Evolutionary conservation across 2,113 vertebrate species (phyloP).

Genomic region (Garra rufa): DNA sequence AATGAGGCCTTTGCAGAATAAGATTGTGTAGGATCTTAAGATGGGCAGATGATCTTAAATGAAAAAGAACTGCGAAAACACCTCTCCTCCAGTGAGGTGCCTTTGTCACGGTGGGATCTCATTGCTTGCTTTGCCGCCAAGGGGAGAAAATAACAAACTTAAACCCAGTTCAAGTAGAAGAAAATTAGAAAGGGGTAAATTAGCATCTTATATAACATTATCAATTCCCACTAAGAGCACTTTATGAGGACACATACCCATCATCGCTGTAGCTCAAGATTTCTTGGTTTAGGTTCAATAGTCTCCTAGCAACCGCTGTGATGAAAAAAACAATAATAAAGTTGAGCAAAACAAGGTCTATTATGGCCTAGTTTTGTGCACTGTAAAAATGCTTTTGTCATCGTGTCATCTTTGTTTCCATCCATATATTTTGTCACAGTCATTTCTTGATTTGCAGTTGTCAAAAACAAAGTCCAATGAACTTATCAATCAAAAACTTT

Average conservation of each 20-base stretch:
- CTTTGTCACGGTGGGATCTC: slow-evolving; percentile 1
- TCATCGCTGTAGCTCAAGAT: slow-evolving; percentile 43
- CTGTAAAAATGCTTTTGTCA: not conserved
- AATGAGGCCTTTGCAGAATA: slow-evolving; percentile 37
- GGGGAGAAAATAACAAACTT: slow-evolving; percentile 6
- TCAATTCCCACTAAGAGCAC: slow-evolving; percentile 49
- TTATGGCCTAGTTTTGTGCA: slow-evolving; percentile 52
- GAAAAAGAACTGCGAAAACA: not conserved
- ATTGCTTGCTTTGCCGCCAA: not conserved
- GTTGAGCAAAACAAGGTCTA: slow-evolving; percentile 41
- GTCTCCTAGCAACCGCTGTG: slow-evolving; percentile 59
- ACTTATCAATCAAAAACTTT: not conserved
- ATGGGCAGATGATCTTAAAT: slow-evolving; percentile 13
- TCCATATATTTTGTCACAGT: not conserved
- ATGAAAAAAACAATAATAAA: slow-evolving; percentile 31
- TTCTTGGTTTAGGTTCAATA: slow-evolving; percentile 58
- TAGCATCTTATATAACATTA: slow-evolving; percentile 57
- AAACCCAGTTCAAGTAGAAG: slow-evolving; percentile 21
- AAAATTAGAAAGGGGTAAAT: slow-evolving; percentile 41
- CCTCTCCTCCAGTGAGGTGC: not conserved
- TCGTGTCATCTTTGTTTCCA: not conserved
- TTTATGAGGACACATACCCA: slow-evolving; percentile 48
- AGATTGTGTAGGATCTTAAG: slow-evolving; percentile 20
- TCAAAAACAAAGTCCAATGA: not conserved
- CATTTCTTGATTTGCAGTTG: not conserved